A percentile compares a stretch with the other conserved stretches of the same genome.
These are phyloP conservation scores for Corythornis cristatus DNA, from an alignment of 2,113 vertebrate species.

Conservation along the genomic window DNA sequence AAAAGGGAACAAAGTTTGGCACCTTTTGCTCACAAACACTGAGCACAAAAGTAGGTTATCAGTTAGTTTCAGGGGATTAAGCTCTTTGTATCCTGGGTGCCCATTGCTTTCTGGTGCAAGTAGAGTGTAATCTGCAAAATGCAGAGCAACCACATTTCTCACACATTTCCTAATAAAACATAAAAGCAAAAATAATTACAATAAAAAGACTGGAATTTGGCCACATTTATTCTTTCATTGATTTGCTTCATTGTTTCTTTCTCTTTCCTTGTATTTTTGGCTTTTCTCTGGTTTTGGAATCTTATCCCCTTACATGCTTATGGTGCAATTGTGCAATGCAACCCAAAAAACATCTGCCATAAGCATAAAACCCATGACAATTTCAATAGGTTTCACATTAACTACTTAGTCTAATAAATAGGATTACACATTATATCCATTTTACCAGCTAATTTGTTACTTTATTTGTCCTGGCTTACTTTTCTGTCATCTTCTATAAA, in stretches of 20 bases:
- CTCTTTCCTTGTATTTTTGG: not conserved
- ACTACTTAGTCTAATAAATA: not conserved
- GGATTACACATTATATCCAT: not conserved
- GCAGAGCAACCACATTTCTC: not conserved
- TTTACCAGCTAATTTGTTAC: not conserved
- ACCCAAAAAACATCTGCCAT: not conserved
- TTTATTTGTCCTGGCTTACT: not conserved
- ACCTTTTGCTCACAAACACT: not conserved
- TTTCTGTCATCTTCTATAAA: not conserved
- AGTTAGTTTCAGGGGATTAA: not conserved
- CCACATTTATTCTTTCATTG: not conserved
- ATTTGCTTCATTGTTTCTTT: not conserved
- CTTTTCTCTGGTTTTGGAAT: not conserved
- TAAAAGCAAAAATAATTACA: not conserved
- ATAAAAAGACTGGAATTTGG: not conserved
- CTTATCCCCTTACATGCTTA: not conserved
- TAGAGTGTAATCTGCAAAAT: not conserved
- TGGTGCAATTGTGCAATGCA: rapidly evolving
- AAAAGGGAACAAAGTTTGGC: not conserved
- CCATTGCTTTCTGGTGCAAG: not conserved
- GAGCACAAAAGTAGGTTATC: not conserved
- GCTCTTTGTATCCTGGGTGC: not conserved
- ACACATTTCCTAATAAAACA: not conserved
- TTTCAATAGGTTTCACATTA: not conserved
- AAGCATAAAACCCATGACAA: not conserved